Conservation (phyloP, 1,140 invertebrate species). For the Phortica variegata region DNA sequence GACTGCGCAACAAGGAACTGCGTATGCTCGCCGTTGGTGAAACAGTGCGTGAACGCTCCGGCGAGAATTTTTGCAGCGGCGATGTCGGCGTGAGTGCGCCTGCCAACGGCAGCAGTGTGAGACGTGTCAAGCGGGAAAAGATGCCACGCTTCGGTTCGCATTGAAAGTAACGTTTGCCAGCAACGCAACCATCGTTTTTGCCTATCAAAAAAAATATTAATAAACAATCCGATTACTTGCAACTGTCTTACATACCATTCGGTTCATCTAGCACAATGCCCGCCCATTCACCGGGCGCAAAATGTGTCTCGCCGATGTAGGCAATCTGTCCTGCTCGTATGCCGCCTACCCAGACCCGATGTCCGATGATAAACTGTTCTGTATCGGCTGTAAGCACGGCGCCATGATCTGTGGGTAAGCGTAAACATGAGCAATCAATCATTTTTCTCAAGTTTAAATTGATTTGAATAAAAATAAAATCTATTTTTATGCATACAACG, state of each 20-base stretch:
- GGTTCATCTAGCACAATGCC: constrained; percentile 93
- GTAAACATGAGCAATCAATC: constrained; percentile 1
- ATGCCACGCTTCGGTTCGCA: constrained; percentile 91
- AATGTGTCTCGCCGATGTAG: constrained; percentile 97
- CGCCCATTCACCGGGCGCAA: constrained; percentile 95
- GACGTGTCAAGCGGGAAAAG: constrained; percentile 85
- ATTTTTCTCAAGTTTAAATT: constrained; percentile 14
- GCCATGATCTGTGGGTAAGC: constrained; percentile 68
- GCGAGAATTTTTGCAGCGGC: constrained; percentile 42
- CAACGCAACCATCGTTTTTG: constrained; percentile 96
- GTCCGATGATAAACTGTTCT: constrained; percentile 94
- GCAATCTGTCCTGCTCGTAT: constrained; percentile 93
- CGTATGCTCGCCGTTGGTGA: constrained; percentile 60
- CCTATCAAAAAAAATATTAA: constrained; percentile 59
- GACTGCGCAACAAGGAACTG: constrained; percentile 55
- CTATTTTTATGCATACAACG: too few relatives aligned
- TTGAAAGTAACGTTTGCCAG: constrained; percentile 89
- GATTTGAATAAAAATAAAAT: constrained; percentile 10
- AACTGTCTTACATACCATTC: constrained; percentile 65
- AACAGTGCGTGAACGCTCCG: constrained; percentile 51
- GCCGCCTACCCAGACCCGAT: constrained; percentile 93
- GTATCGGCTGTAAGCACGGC: constrained; percentile 84
- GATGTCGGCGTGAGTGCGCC: constrained; percentile 54
- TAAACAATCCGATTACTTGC: background rate
- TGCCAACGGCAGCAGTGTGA: constrained; percentile 71